phyloP scores from a whole-genome alignment of 2,797 vertebrate genomes.

The Pogoniulus pusillus region DNA sequence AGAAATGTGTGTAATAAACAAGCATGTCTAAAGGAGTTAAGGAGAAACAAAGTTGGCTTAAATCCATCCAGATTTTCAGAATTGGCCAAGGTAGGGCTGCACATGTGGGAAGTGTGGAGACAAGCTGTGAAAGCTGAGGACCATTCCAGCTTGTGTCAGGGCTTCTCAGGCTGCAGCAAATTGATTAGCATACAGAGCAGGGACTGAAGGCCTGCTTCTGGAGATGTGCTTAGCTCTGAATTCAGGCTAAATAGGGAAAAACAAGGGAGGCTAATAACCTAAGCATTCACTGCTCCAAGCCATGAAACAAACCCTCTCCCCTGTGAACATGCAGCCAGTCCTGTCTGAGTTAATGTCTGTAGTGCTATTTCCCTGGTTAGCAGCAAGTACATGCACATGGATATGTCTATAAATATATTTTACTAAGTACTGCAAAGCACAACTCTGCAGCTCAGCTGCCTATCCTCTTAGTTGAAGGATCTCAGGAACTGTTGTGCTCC shows the following conservation, averaged over 20 bases:
- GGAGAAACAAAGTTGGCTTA: background rate
- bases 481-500: background rate
- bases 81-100: background rate
- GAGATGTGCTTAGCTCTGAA: background rate
- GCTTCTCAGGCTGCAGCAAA: background rate
- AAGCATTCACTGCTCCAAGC: background rate
- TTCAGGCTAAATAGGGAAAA: background rate
- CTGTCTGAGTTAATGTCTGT: background rate
- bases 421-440: background rate
- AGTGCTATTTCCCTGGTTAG: background rate
- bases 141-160: background rate
- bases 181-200: background rate
- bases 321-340: background rate
- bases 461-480: background rate
- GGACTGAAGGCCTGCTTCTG: background rate
- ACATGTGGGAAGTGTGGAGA: background rate
- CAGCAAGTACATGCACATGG: background rate
- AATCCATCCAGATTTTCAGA: conserved; percentile 7
- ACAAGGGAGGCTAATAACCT: background rate
- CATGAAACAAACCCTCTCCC: background rate
- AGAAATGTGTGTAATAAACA: background rate
- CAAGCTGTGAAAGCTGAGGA: background rate
- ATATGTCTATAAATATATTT: background rate
- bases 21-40: background rate
- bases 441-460: background rate